phyloP scores from a whole-genome alignment of 2,113 vertebrate genomes.

The Carlito syrichta region DNA sequence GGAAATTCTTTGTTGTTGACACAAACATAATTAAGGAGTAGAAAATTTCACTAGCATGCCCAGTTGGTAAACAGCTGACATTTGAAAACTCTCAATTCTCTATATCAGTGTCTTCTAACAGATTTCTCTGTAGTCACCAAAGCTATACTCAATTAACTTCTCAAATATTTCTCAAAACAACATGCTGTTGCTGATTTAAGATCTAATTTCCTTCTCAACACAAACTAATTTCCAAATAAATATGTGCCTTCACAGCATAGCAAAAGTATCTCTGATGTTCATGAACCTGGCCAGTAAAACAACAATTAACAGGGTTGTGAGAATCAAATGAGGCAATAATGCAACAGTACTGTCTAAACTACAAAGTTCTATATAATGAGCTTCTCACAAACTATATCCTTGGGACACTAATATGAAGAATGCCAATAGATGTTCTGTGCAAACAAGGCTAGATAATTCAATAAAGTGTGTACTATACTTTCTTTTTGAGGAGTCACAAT shows the following conservation, averaged over 20 bases:
- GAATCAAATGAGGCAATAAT: background rate
- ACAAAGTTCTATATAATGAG: background rate
- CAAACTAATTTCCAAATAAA: background rate
- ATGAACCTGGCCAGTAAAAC: background rate
- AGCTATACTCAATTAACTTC: constrained; percentile 35
- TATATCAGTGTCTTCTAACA: constrained; percentile 35
- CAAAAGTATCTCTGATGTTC: background rate
- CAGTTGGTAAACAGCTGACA: background rate
- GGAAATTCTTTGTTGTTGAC: constrained; percentile 1
- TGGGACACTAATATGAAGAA: background rate
- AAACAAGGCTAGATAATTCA: background rate
- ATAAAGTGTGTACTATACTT: background rate
- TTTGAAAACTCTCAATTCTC: background rate
- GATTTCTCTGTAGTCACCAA: constrained; percentile 27
- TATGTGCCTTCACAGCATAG: background rate
- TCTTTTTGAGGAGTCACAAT: background rate
- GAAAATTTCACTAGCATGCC: background rate
- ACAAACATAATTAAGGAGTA: constrained; percentile 16
- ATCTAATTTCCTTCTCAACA: constrained; percentile 13
- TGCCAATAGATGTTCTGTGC: background rate
- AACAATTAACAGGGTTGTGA: background rate
- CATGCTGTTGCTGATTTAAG: background rate
- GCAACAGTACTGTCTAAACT: background rate
- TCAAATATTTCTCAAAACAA: constrained; percentile 39
- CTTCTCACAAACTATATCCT: background rate